phyloP scores from a whole-genome alignment of 2,113 vertebrate species.

The Micromys minutus region DNA sequence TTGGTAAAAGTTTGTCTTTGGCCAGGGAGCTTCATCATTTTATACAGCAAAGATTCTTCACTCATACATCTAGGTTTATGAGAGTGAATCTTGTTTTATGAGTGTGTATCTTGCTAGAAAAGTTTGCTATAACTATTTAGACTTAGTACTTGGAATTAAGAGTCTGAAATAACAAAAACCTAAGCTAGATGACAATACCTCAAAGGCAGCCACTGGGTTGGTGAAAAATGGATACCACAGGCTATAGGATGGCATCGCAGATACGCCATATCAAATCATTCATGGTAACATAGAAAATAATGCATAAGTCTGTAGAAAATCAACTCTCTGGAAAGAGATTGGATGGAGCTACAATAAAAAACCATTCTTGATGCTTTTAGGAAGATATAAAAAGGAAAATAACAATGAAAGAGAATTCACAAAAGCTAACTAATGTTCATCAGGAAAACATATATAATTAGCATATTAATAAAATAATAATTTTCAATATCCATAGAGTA shows the following conservation, averaged over 20 bases:
- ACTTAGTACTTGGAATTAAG: background rate
- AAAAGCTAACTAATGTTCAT: background rate
- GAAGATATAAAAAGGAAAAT: conserved; percentile 8
- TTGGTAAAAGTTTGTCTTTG: background rate
- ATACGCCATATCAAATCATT: background rate
- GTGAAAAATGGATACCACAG: background rate
- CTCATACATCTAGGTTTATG: background rate
- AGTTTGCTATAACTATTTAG: background rate
- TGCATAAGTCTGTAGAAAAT: background rate
- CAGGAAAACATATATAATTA: background rate
- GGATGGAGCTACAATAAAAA: background rate
- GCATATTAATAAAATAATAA: background rate
- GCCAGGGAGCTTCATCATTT: background rate
- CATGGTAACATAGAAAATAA: background rate
- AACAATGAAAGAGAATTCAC: background rate
- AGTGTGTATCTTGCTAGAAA: background rate
- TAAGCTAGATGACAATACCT: background rate
- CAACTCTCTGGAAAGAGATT: background rate
- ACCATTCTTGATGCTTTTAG: background rate
- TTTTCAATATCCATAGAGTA: background rate
- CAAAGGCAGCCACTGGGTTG: background rate
- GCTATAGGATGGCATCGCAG: background rate
- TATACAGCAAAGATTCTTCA: background rate
- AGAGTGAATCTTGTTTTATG: background rate
- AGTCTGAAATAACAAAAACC: background rate